A percentile compares a stretch with the other conserved stretches of the same genome.
Evolutionary conservation across 2,797 vertebrate genomes (phyloP).

Genomic region (Acipenser transmontanus): DNA sequence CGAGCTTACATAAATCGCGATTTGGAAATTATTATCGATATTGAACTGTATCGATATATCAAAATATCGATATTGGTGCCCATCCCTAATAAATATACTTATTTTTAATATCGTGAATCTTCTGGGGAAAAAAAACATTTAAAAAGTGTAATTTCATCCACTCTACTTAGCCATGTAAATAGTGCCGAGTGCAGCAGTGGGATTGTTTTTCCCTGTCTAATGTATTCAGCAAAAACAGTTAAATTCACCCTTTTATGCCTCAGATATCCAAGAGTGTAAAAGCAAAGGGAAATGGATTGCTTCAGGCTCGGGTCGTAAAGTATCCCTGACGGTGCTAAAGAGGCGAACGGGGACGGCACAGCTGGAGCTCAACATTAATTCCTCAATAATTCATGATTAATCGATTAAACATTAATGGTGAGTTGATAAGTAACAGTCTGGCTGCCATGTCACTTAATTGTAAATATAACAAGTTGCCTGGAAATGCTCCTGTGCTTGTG

Average conservation of each 20-base stretch:
- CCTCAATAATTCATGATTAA: conserved; percentile 69
- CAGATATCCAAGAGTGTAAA: conserved; percentile 27
- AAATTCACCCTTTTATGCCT: conserved; percentile 23
- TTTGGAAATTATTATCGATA: too few relatives aligned
- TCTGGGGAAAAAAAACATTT: not conserved
- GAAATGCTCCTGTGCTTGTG: conserved; percentile 42
- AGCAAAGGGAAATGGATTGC: conserved; percentile 26
- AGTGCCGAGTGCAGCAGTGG: not conserved
- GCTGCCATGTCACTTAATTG: conserved; percentile 57
- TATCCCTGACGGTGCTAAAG: conserved; percentile 35
- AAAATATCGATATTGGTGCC: not conserved
- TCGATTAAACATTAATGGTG: conserved; percentile 69
- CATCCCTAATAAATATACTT: too few relatives aligned
- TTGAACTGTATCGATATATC: not conserved
- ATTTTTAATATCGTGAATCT: not conserved
- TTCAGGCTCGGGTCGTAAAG: conserved; percentile 24
- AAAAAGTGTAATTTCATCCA: not conserved
- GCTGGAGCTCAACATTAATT: conserved; percentile 62
- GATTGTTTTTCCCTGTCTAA: conserved; percentile 12
- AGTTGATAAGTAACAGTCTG: conserved; percentile 58
- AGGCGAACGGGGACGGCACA: conserved; percentile 55
- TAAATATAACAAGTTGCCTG: conserved; percentile 52
- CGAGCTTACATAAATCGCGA: too few relatives aligned
- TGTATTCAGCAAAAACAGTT: conserved; percentile 2
- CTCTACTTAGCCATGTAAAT: not conserved